These are phyloP conservation scores for Ophioderma brevispina DNA, from an alignment of 35 echinoderm and acorn worm species.

Conservation along the genomic window DNA sequence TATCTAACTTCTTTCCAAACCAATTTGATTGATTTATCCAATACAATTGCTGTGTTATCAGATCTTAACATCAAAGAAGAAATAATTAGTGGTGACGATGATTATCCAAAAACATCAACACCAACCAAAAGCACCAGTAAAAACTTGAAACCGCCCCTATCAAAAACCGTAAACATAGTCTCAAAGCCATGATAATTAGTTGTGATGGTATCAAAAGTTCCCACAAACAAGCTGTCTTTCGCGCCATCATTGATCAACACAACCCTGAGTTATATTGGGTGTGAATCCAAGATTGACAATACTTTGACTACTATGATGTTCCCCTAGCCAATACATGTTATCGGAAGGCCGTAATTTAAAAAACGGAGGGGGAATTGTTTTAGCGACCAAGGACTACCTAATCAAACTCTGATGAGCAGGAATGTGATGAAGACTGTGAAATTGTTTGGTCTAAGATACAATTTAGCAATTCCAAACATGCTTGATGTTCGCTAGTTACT, in stretches of 20 bases:
- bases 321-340: conserved; percentile 21
- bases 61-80: background rate
- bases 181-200: conserved; percentile 34
- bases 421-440: conserved; percentile 30
- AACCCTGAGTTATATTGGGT: conserved; percentile 54
- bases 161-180: background rate
- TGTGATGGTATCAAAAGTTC: conserved; percentile 18
- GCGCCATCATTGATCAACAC: conserved; percentile 34
- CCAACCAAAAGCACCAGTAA: background rate
- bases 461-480: conserved; percentile 44
- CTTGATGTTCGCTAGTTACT: conserved; percentile 46
- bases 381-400: conserved; percentile 9
- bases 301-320: conserved; percentile 32
- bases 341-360: background rate
- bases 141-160: background rate
- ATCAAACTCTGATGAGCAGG: background rate
- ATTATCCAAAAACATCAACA: background rate
- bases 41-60: background rate
- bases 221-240: background rate
- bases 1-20: background rate
- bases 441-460: conserved; percentile 43
- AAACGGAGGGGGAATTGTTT: conserved; percentile 21
- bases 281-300: conserved; percentile 38
- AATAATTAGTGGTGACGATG: background rate
- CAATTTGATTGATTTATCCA: background rate